Evolutionary conservation across 2,797 vertebrate genomes (phyloP), one percentile per base, ranked within the genome.

Genomic region (Momotus momota): DNA sequence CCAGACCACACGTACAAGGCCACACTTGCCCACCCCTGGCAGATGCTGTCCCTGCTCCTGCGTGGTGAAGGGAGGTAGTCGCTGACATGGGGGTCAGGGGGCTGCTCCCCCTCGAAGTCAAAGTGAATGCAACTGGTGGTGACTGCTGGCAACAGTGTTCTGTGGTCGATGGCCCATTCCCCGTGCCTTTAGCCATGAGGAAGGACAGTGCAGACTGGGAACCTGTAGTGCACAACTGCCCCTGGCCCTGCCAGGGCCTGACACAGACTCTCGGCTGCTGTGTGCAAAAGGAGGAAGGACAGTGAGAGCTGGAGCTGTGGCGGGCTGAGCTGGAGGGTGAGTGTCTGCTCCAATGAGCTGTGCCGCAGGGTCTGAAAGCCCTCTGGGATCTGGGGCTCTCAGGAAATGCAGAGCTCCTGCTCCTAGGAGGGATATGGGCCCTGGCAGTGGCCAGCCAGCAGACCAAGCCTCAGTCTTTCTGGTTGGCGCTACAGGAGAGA

Each of bases 201-300:
- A 0, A 1, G 7, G n/a, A 46, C 12, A 21, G n/a, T 38, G 48
- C 2, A 1, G 48, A 22, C 12, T 14, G 12, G 40, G 9, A 22
- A 7, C 9, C 14, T 26, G 14, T 18, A 8, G 41, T 0, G 1
- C 2, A 4, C 33, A 45, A 48, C 57, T 25, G 26, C 31, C 31
- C 31, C 19, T 33, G 7, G 3, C 33, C 10, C 52, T 2, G 3
- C 25, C 7, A 46, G 33, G 54, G 43, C 7, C n/a, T 1, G 8
- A 25, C 3, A 2, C 15, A 16, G 22, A 14, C 10, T 10, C 19
- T 33, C 0, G 2, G n/a, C n/a, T 0, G 0, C 26, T 8, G 45
- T 31, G 31, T 1, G 2, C 5, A 23, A 54, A 45, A 58, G 27
- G 20, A 67, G 26, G 7, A 52, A 21, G 0, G 1, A 31, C 1